phyloP scores from a whole-genome alignment of 2,888 invertebrate species.

The Callyntrura sp. region DNA sequence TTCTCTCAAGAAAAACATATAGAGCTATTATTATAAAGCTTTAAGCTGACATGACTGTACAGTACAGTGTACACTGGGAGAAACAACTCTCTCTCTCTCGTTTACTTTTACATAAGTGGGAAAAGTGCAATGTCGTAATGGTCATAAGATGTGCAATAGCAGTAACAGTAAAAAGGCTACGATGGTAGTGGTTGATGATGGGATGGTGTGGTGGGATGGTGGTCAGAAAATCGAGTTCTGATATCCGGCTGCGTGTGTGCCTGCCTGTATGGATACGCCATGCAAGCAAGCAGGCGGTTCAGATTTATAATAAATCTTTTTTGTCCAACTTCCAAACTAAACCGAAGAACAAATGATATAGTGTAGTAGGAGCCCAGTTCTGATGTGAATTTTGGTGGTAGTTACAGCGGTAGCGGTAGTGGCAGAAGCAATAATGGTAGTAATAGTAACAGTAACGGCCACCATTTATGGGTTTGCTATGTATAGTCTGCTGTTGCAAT shows the following conservation, averaged over 20 bases:
- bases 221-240: conserved; percentile 65
- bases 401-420: not conserved
- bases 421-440: conserved; percentile 17
- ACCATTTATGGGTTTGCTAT: not conserved
- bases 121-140: conserved; percentile 62
- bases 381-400: conserved; percentile 6
- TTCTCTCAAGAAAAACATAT: conserved; percentile 13
- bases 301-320: conserved; percentile 73
- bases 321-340: conserved; percentile 53
- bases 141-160: conserved; percentile 55
- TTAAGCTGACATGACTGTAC: conserved; percentile 40
- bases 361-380: conserved; percentile 26
- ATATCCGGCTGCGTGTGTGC: conserved; percentile 43
- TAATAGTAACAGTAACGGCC: conserved; percentile 31
- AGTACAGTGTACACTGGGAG: conserved; percentile 41
- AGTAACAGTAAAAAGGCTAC: conserved; percentile 51
- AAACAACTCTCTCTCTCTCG: conserved; percentile 1
- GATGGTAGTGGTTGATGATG: conserved; percentile 37
- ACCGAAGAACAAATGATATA: conserved; percentile 65
- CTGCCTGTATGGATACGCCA: conserved; percentile 18
- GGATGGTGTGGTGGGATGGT: conserved; percentile 13
- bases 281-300: conserved; percentile 51
- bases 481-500: conserved; percentile 1
- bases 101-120: conserved; percentile 38
- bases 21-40: conserved; percentile 19